Percentiles rank a stretch among this genome's conserved stretches.
These are phyloP conservation scores for Syngnathus scovelli DNA, from an alignment of 2,113 vertebrate species.

Conservation along the genomic window DNA sequence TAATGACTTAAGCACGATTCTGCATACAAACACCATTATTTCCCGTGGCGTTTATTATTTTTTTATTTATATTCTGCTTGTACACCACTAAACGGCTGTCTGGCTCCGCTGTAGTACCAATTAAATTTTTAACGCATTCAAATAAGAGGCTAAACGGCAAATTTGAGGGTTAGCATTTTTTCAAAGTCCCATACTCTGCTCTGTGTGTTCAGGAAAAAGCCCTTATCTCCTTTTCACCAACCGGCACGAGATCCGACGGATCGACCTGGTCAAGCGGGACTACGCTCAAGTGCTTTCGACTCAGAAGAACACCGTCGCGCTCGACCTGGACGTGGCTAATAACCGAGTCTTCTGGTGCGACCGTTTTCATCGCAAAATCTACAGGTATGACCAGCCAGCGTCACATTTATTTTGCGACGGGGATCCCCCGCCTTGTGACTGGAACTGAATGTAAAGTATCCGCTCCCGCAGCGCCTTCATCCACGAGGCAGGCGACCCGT, in stretches of 20 bases:
- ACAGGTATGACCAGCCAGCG: constrained; percentile 72
- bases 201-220: constrained; percentile 74
- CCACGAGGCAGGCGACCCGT: constrained; percentile 84
- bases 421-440: too few relatives aligned
- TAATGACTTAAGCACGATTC: background rate
- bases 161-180: background rate
- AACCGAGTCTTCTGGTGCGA: constrained; percentile 96
- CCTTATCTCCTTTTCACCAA: constrained; percentile 94
- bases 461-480: constrained; percentile 80
- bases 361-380: constrained; percentile 91
- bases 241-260: constrained; percentile 88
- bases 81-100: background rate
- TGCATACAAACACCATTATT: background rate
- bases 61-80: background rate
- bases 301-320: constrained; percentile 89
- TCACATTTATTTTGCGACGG: too few relatives aligned
- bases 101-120: background rate
- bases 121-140: background rate
- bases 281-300: constrained; percentile 91
- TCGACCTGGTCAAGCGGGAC: constrained; percentile 89
- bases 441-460: background rate
- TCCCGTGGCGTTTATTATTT: background rate
- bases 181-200: background rate
- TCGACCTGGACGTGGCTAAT: constrained; percentile 87
- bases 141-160: background rate